phyloP scores from a whole-genome alignment of 2,888 invertebrate species.

The Neoaliturus tenellus region DNA sequence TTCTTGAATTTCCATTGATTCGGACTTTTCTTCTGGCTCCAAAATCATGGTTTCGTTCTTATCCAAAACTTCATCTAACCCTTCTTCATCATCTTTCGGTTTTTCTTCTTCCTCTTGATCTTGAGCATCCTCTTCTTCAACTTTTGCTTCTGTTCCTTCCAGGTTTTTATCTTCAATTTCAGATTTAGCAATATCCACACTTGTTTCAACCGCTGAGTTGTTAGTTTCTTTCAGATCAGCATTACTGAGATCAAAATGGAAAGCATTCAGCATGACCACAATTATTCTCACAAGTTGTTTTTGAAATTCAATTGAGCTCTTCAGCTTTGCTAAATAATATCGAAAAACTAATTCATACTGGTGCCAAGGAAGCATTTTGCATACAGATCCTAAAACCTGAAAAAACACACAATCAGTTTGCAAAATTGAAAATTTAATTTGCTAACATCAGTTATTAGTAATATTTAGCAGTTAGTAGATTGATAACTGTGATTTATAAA shows the following conservation, averaged over 20 bases:
- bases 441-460: too few relatives aligned
- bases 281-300: conserved; percentile 88
- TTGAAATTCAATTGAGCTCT: conserved; percentile 83
- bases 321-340: conserved; percentile 86
- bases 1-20: conserved; percentile 69
- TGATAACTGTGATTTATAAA: too few relatives aligned
- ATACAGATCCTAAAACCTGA: conserved; percentile 82
- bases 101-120: conserved; percentile 69
- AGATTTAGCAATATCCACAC: conserved; percentile 69
- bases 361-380: conserved; percentile 90
- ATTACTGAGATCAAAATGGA: conserved; percentile 88
- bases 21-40: conserved; percentile 65
- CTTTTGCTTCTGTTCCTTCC: conserved; percentile 67
- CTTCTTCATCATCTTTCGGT: conserved; percentile 63
- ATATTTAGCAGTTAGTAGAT: too few relatives aligned
- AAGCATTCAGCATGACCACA: conserved; percentile 89
- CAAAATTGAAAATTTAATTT: too few relatives aligned
- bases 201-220: conserved; percentile 72
- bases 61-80: conserved; percentile 71
- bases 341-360: conserved; percentile 90
- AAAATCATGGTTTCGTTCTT: conserved; percentile 70
- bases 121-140: conserved; percentile 67
- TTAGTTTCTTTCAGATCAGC: conserved; percentile 61
- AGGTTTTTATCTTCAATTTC: conserved; percentile 52
- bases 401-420: too few relatives aligned